Conservation (phyloP, 1,140 invertebrate genomes). For the Uloborus diversus region DNA sequence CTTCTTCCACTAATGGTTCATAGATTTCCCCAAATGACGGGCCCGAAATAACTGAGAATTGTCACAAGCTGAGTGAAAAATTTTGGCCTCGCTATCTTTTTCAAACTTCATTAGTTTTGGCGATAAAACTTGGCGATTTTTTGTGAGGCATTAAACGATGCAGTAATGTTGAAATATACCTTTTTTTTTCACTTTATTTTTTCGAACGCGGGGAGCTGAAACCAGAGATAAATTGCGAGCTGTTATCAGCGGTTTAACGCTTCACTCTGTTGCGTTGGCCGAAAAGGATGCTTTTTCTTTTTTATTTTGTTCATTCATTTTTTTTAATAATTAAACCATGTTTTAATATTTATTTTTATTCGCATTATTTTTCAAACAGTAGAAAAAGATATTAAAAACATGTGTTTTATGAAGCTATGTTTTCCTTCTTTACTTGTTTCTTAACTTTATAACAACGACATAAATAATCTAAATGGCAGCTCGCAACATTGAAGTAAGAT, state of each 20-base stretch:
- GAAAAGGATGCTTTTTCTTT: too few relatives aligned
- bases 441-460: too few relatives aligned
- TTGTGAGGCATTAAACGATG: not conserved
- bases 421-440: too few relatives aligned
- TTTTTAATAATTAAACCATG: too few relatives aligned
- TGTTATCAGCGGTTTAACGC: constrained; percentile 17
- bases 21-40: constrained; percentile 11
- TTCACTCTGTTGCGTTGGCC: too few relatives aligned
- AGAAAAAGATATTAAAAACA: too few relatives aligned
- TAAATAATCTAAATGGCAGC: too few relatives aligned
- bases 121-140: constrained; percentile 18
- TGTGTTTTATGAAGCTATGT: too few relatives aligned
- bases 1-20: constrained; percentile 13
- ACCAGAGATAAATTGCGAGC: constrained; percentile 12
- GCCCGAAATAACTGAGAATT: constrained; percentile 18
- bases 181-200: not conserved
- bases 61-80: constrained; percentile 23
- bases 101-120: constrained; percentile 22
- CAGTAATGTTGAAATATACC: not conserved
- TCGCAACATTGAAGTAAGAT: too few relatives aligned
- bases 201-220: not conserved
- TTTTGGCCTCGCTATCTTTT: constrained; percentile 12
- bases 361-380: too few relatives aligned
- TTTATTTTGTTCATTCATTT: too few relatives aligned
- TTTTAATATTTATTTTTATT: too few relatives aligned